Conservation (phyloP, 2,113 vertebrate genomes). For the Psilopogon haemacephalus region DNA sequence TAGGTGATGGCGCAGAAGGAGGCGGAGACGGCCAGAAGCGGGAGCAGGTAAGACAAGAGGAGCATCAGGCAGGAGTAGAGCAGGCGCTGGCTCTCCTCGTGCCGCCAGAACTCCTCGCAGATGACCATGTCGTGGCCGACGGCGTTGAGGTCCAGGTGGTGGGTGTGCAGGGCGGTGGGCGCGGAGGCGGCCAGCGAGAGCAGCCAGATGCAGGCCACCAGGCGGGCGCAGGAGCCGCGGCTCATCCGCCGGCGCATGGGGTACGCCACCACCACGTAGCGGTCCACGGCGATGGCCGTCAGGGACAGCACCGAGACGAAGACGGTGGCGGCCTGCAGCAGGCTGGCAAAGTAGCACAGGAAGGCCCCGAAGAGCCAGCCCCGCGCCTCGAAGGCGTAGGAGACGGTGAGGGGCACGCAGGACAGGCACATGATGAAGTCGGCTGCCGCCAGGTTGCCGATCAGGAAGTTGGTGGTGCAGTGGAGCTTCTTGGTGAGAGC, state of each 20-base stretch:
- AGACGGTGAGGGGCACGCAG: conserved; percentile 83
- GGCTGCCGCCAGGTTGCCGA: conserved; percentile 82
- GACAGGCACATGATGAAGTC: conserved; percentile 88
- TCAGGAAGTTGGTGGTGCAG: conserved; percentile 88
- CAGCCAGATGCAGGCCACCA: conserved; percentile 81
- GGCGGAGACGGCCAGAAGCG: conserved; percentile 77
- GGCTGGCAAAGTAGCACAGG: conserved; percentile 82
- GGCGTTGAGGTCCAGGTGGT: conserved; percentile 80
- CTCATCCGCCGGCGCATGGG: conserved; percentile 79
- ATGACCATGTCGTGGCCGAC: conserved; percentile 83
- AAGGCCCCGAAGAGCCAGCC: conserved; percentile 85
- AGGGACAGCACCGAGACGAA: conserved; percentile 86
- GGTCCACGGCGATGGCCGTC: conserved; percentile 86
- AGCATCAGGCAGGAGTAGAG: conserved; percentile 86
- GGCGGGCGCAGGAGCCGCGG: conserved; percentile 73
- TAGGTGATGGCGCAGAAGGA: conserved; percentile 87
- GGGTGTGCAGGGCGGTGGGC: conserved; percentile 78
- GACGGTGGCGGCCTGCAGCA: conserved; percentile 84
- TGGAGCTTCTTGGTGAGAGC: conserved; percentile 85
- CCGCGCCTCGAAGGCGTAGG: conserved; percentile 83
- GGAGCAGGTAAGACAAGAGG: conserved; percentile 85
- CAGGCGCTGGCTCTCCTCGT: conserved; percentile 74
- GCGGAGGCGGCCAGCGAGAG: conserved; percentile 76
- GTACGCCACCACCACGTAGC: conserved; percentile 85
- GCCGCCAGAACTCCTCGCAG: conserved; percentile 87